These are phyloP conservation scores for Urosaurus nigricauda DNA, from an alignment of 2,797 vertebrate genomes.

Conservation along the genomic window DNA sequence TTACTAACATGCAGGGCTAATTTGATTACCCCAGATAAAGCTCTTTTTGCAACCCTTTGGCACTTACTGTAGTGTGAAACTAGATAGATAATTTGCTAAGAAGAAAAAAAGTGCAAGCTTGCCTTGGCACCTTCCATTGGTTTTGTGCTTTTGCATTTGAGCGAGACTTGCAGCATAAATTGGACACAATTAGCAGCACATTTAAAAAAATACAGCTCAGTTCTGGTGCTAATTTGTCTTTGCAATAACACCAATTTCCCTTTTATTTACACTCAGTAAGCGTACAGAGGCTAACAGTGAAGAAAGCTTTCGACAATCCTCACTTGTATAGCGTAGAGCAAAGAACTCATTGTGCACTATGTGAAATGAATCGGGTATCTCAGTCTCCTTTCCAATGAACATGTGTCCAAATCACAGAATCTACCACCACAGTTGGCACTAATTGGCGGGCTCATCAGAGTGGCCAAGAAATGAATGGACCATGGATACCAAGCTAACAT, in stretches of 20 bases:
- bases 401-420: slow-evolving; percentile 79
- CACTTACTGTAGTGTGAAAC: slow-evolving; percentile 69
- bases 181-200: slow-evolving; percentile 78
- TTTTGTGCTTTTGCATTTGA: slow-evolving; percentile 77
- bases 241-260: slow-evolving; percentile 79
- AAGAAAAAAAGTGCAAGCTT: slow-evolving; percentile 72
- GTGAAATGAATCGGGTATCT: slow-evolving; percentile 78
- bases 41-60: slow-evolving; percentile 71
- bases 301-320: slow-evolving; percentile 76
- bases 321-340: slow-evolving; percentile 78
- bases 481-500: slow-evolving; percentile 79
- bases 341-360: slow-evolving; percentile 77
- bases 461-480: slow-evolving; percentile 78
- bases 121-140: slow-evolving; percentile 73
- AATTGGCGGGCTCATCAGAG: slow-evolving; percentile 78
- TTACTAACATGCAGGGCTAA: slow-evolving; percentile 77
- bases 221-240: slow-evolving; percentile 79
- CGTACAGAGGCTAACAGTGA: slow-evolving; percentile 77
- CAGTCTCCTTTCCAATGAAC: slow-evolving; percentile 77
- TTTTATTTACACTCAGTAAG: slow-evolving; percentile 78
- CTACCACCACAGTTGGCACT: slow-evolving; percentile 81
- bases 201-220: slow-evolving; percentile 76
- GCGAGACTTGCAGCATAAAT: slow-evolving; percentile 76
- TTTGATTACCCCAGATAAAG: slow-evolving; percentile 78
- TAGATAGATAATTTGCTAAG: slow-evolving; percentile 73